These are phyloP conservation scores for Alethe castanea DNA, from an alignment of 2,113 vertebrate species.

Conservation along the genomic window DNA sequence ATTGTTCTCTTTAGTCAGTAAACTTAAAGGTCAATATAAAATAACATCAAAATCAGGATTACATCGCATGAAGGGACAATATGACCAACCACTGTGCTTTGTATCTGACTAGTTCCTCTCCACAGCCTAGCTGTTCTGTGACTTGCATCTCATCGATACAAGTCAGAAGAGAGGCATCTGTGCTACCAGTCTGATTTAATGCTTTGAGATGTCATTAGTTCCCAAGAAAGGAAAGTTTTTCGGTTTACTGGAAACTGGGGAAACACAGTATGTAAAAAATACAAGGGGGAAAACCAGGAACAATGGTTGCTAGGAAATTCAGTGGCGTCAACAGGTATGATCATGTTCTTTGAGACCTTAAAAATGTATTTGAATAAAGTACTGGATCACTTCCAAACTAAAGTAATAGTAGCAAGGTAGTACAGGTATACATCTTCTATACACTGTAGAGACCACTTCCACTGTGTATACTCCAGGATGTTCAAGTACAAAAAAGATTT, in stretches of 20 bases:
- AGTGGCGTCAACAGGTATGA: neutral
- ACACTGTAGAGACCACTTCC: neutral
- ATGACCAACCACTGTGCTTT: neutral
- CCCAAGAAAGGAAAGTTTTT: neutral
- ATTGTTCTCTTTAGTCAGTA: neutral
- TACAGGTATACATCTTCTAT: neutral
- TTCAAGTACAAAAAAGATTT: neutral
- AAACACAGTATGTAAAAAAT: neutral
- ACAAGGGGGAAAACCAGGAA: neutral
- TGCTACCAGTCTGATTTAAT: neutral
- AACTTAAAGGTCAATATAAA: slow-evolving; percentile 29
- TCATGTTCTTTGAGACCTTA: slow-evolving; percentile 27
- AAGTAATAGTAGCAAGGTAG: neutral
- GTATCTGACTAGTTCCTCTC: neutral
- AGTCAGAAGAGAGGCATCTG: neutral
- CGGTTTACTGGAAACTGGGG: neutral
- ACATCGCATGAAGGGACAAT: neutral
- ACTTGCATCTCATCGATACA: neutral
- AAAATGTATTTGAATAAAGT: slow-evolving; percentile 3
- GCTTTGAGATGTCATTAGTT: neutral
- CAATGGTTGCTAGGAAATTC: slow-evolving; percentile 42
- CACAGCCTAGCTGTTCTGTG: neutral
- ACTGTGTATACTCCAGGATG: neutral
- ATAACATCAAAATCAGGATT: slow-evolving; percentile 5
- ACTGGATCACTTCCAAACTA: slow-evolving; percentile 32